phyloP scores from a whole-genome alignment of 2,113 vertebrate genomes.

The Albula glossodonta region DNA sequence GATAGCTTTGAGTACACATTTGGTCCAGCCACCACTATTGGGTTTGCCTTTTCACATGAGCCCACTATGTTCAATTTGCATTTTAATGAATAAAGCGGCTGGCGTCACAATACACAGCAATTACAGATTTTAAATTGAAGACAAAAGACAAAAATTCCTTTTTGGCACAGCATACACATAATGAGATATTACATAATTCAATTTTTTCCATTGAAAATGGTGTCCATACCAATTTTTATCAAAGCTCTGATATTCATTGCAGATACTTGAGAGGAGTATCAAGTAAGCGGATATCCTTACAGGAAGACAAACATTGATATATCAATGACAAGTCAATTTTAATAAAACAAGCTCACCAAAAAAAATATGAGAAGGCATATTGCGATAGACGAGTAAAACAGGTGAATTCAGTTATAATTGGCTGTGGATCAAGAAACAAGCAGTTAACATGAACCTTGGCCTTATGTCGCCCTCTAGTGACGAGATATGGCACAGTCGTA shows the following conservation, averaged over 20 bases:
- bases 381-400: too few relatives aligned
- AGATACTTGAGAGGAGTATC: not conserved
- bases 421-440: not conserved
- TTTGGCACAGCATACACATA: too few relatives aligned
- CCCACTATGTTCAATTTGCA: too few relatives aligned
- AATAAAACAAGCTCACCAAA: too few relatives aligned
- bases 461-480: not conserved
- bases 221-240: not conserved
- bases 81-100: too few relatives aligned
- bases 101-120: too few relatives aligned
- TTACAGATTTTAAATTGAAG: too few relatives aligned
- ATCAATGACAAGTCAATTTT: not conserved
- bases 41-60: not conserved
- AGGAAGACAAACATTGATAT: not conserved
- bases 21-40: not conserved
- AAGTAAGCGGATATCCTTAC: not conserved
- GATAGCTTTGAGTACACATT: too few relatives aligned
- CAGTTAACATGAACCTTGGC: not conserved
- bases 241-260: not conserved
- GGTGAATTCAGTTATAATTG: not conserved
- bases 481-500: not conserved
- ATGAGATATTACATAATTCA: too few relatives aligned
- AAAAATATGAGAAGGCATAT: not conserved
- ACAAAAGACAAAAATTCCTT: too few relatives aligned
- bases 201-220: not conserved